These are phyloP conservation scores for Neomorphus geoffroyi DNA, from an alignment of 2,797 vertebrate genomes.

Conservation along the genomic window DNA sequence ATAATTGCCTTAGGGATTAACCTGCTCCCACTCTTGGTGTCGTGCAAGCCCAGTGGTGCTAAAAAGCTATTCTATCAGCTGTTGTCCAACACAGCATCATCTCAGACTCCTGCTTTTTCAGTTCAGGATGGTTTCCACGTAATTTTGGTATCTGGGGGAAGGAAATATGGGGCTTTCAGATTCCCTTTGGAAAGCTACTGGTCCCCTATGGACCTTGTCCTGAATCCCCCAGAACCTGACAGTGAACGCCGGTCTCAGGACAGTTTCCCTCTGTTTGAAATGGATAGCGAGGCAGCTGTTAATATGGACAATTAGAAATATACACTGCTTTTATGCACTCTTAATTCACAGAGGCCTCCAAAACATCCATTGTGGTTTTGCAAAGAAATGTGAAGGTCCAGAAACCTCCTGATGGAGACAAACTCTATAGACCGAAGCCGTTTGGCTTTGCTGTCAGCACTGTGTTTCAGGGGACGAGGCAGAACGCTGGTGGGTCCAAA, in stretches of 20 bases:
- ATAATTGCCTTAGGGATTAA: background rate
- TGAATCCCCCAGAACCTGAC: fast-evolving
- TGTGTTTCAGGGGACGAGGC: background rate
- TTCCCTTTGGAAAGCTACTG: background rate
- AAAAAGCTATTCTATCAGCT: background rate
- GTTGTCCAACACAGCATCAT: background rate
- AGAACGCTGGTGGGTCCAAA: background rate
- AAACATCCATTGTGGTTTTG: background rate
- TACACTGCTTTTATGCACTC: background rate
- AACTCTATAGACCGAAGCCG: background rate
- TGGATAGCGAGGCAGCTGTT: background rate
- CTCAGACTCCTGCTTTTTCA: background rate
- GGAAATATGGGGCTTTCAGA: background rate
- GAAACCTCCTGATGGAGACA: background rate
- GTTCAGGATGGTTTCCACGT: background rate
- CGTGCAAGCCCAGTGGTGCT: fast-evolving
- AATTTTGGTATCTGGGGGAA: background rate
- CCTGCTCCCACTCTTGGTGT: background rate
- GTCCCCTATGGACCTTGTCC: background rate
- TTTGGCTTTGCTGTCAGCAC: background rate
- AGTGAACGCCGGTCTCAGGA: fast-evolving
- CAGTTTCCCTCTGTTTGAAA: background rate
- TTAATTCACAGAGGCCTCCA: background rate
- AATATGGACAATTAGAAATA: background rate
- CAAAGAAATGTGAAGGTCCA: background rate